phyloP scores from a whole-genome alignment of 2,113 vertebrate species.

The Amblyornis subalaris region DNA sequence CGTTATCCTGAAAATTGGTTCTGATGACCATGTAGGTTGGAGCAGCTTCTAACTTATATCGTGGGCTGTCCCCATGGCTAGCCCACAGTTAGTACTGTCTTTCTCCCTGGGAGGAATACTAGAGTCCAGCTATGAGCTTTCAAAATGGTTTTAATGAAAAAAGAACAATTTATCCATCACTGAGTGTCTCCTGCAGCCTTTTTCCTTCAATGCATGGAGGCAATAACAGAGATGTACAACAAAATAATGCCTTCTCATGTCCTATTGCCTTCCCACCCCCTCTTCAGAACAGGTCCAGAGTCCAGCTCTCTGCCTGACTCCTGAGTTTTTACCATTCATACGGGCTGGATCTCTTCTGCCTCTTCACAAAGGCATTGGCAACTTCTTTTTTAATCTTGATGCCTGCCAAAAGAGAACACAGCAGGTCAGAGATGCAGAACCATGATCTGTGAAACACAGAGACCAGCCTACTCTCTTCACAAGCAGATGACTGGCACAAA shows the following conservation, averaged over 20 bases:
- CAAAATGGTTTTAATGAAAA: not conserved
- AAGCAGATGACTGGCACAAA: not conserved
- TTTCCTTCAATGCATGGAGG: not conserved
- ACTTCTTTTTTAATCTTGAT: slow-evolving; percentile 48
- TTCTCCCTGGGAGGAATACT: not conserved
- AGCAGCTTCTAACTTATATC: not conserved
- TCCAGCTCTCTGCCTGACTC: not conserved
- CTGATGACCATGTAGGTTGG: not conserved
- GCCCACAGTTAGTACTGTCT: not conserved
- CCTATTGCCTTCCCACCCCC: not conserved
- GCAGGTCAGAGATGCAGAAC: not conserved
- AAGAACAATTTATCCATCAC: not conserved
- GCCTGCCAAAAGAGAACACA: slow-evolving; percentile 1
- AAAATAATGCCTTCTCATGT: not conserved
- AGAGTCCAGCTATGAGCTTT: not conserved
- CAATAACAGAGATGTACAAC: not conserved
- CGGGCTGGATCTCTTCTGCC: slow-evolving; percentile 46
- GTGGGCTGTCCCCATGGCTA: not conserved
- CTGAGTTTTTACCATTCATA: slow-evolving; percentile 52
- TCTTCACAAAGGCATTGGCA: slow-evolving; percentile 61
- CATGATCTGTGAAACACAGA: not conserved
- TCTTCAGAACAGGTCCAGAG: not conserved
- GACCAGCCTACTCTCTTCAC: not conserved
- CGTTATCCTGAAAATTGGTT: not conserved
- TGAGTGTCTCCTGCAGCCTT: not conserved